Conservation (phyloP, 2,888 invertebrate genomes). For the Lasiommata megera region DNA sequence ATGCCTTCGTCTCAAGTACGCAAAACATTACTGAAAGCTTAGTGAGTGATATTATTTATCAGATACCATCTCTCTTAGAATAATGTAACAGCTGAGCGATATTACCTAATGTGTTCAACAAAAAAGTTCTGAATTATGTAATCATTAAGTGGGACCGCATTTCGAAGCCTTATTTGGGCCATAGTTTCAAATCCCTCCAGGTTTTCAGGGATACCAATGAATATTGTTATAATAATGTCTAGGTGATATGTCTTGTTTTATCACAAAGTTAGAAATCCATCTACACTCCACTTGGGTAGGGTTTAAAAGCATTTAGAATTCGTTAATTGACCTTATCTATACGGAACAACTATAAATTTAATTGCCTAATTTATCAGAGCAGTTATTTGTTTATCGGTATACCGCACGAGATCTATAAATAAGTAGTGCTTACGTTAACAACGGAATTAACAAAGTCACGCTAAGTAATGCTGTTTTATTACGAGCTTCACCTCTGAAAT, state of each 20-base stretch:
- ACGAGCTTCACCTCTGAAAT: not conserved
- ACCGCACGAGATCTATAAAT: slow-evolving; percentile 20
- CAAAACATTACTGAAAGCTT: too few species aligned
- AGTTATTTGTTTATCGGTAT: slow-evolving; percentile 16
- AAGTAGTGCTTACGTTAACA: not conserved
- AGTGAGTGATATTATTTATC: too few species aligned
- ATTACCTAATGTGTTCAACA: too few species aligned
- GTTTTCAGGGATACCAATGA: too few species aligned
- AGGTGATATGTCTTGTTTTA: not conserved
- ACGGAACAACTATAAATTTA: slow-evolving; percentile 11
- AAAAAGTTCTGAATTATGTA: too few species aligned
- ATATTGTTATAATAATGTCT: too few species aligned
- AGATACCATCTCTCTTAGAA: too few species aligned
- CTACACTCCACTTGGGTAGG: not conserved
- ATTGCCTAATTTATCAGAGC: slow-evolving; percentile 16
- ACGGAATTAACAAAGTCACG: slow-evolving; percentile 4
- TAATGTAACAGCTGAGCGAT: too few species aligned
- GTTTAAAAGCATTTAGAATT: not conserved
- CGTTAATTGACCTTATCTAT: slow-evolving; percentile 10
- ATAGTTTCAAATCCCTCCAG: too few species aligned
- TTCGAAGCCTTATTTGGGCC: too few species aligned
- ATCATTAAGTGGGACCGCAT: too few species aligned
- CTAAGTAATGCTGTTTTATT: not conserved
- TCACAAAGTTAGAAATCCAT: not conserved
- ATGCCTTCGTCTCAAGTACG: too few species aligned